Conservation (phyloP, 2,888 invertebrate genomes). For the Zygaena filipendulae region DNA sequence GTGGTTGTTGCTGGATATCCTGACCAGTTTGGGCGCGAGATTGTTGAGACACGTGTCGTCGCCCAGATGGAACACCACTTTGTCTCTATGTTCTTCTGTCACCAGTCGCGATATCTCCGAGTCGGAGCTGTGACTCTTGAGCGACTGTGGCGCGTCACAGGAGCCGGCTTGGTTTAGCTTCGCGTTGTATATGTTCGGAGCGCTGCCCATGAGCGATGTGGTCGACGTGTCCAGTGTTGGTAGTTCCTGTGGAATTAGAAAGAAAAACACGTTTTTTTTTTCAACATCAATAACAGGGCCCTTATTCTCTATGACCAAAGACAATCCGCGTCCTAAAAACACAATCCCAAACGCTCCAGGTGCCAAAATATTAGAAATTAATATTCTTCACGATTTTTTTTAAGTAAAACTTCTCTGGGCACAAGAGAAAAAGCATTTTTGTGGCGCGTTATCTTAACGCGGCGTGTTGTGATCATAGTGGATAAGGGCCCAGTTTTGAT, state of each 20-base stretch:
- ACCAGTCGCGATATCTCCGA: conserved; percentile 40
- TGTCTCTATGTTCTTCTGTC: conserved; percentile 21
- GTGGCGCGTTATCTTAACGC: no score
- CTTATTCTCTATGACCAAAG: no score
- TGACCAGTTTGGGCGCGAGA: conserved; percentile 30
- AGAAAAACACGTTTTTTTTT: no score
- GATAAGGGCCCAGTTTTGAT: no score
- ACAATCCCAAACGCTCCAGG: no score
- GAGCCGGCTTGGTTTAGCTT: conserved; percentile 28
- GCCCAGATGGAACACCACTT: conserved; percentile 49
- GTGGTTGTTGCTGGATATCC: conserved; percentile 47
- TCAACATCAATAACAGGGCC: no score
- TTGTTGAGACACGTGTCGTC: conserved; percentile 26
- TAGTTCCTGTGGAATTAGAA: conserved; percentile 38
- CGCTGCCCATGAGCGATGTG: conserved; percentile 59
- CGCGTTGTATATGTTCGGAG: conserved; percentile 55
- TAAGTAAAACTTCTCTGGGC: no score
- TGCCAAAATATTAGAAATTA: no score
- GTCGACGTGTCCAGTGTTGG: conserved; percentile 44
- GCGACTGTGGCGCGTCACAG: conserved; percentile 18
- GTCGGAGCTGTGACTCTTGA: conserved; percentile 45
- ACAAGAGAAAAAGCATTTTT: no score
- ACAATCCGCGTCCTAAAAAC: no score
- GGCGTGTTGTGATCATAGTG: no score
- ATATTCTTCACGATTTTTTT: no score